Evolutionary conservation across 2,888 invertebrate genomes (phyloP).

Genomic region (Pseudolycoriella hygida): DNA sequence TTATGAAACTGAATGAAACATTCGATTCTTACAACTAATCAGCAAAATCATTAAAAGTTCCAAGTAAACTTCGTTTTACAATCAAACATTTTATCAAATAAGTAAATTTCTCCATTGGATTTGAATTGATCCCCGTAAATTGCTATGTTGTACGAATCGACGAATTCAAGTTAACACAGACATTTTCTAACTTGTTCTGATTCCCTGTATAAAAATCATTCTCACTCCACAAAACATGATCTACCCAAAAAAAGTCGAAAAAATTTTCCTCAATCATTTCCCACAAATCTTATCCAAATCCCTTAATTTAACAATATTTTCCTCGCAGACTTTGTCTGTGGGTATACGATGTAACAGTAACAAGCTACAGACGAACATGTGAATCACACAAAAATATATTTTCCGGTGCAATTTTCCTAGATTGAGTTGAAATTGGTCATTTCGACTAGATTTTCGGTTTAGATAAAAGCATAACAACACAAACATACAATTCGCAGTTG

Average conservation of each 20-base stretch:
- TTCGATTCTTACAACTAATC: too few species aligned
- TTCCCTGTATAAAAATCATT: not conserved
- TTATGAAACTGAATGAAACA: too few species aligned
- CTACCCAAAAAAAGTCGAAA: not conserved
- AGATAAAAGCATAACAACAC: constrained; percentile 4
- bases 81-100: too few species aligned
- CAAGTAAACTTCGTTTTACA: too few species aligned
- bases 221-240: constrained; percentile 1
- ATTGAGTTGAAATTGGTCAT: constrained; percentile 14
- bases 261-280: constrained; percentile 2
- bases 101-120: too few species aligned
- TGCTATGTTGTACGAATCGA: too few species aligned
- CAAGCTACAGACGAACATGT: too few species aligned
- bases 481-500: not conserved
- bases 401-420: constrained; percentile 7
- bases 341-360: not conserved
- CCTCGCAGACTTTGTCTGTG: not conserved
- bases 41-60: too few species aligned
- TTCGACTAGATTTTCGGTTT: constrained; percentile 12
- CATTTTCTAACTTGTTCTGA: too few species aligned
- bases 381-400: not conserved
- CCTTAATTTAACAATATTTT: constrained; percentile 5
- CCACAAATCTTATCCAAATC: constrained; percentile 3
- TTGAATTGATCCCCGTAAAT: too few species aligned
- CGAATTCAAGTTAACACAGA: too few species aligned